Conservation (phyloP, 2,888 invertebrate genomes). For the Malacosoma neustria region DNA sequence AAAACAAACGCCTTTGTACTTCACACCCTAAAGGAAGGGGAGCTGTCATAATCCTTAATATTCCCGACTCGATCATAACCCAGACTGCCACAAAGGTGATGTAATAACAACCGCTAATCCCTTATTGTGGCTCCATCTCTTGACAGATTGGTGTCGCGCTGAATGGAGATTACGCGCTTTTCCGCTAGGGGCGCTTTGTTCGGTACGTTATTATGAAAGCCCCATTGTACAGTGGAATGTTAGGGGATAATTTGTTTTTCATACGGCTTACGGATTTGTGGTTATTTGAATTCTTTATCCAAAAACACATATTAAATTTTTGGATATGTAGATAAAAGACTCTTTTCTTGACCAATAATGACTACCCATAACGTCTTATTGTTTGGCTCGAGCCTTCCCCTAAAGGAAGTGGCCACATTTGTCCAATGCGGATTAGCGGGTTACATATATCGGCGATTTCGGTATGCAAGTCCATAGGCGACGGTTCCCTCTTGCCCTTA, state of each 20-base stretch:
- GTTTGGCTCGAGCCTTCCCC: too few relatives aligned
- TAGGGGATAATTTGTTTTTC: conserved; percentile 54
- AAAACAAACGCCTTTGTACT: neutral
- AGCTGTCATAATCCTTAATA: conserved; percentile 69
- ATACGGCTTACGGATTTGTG: conserved; percentile 25
- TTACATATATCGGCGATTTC: too few relatives aligned
- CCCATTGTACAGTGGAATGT: conserved; percentile 40
- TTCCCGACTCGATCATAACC: conserved; percentile 65
- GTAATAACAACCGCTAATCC: conserved; percentile 70
- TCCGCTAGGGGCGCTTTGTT: conserved; percentile 59
- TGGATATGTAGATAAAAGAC: too few relatives aligned
- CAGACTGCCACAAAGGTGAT: conserved; percentile 58
- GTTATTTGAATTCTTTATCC: neutral
- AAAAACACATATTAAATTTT: too few relatives aligned
- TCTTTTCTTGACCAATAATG: too few relatives aligned
- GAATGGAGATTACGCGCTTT: conserved; percentile 52
- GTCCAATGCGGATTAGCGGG: too few relatives aligned
- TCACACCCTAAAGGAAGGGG: conserved; percentile 35
- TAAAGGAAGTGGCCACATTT: too few relatives aligned
- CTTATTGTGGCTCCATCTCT: conserved; percentile 69
- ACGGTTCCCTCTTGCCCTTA: too few relatives aligned
- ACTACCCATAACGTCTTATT: too few relatives aligned
- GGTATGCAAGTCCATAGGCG: too few relatives aligned
- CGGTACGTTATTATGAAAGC: conserved; percentile 43
- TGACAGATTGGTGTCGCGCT: conserved; percentile 62